Evolutionary conservation across 2,888 invertebrate genomes (phyloP).

Genomic region (Drosophila flavopinicola): DNA sequence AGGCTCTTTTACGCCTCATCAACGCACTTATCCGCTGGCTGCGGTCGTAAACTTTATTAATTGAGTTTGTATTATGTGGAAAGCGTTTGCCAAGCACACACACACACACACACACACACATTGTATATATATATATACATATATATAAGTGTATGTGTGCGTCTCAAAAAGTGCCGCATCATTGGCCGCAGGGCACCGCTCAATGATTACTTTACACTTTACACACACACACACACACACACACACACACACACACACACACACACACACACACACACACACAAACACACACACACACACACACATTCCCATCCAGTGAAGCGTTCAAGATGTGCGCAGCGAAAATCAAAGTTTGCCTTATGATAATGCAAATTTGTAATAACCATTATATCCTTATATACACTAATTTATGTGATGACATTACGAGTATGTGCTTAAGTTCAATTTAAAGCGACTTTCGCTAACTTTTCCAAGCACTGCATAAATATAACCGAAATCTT

Average conservation of each 20-base stretch:
- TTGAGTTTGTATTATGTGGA: constrained; percentile 68
- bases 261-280: not conserved
- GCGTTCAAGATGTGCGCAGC: constrained; percentile 2
- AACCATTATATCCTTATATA: constrained; percentile 15
- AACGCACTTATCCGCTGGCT: constrained; percentile 66
- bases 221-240: not conserved
- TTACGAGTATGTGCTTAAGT: constrained; percentile 3
- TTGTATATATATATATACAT: too few species aligned
- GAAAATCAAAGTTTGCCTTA: constrained; percentile 44
- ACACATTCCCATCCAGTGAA: not conserved
- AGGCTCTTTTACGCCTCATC: constrained; percentile 69
- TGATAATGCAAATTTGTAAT: constrained; percentile 54
- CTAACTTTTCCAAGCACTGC: constrained; percentile 10
- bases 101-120: not conserved
- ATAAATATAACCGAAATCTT: constrained; percentile 4
- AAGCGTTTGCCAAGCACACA: constrained; percentile 9
- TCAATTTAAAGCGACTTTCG: constrained; percentile 15
- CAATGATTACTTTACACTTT: constrained; percentile 50
- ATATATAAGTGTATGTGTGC: not conserved
- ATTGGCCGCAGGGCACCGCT: constrained; percentile 37
- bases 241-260: too few species aligned
- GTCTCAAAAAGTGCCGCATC: constrained; percentile 45
- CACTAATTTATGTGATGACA: constrained; percentile 26
- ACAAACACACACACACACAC: not conserved
- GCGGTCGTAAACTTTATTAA: constrained; percentile 71